Evolutionary conservation across 2,797 vertebrate genomes (phyloP).

Genomic region (Cossypha niveicapilla): DNA sequence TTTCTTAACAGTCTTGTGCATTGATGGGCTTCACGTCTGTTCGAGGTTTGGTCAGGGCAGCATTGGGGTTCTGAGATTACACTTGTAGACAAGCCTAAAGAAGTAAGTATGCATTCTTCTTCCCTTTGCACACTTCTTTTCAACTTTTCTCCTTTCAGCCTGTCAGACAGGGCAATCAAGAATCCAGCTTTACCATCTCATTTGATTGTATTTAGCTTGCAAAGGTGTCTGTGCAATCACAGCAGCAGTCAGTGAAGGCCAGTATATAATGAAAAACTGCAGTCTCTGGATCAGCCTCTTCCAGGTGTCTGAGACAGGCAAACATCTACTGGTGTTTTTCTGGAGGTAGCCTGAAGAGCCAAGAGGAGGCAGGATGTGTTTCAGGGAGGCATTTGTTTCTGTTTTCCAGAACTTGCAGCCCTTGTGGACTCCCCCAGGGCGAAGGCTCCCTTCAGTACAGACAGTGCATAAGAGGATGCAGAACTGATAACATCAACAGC

Average conservation of each 20-base stretch:
- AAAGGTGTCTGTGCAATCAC: neutral
- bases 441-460: neutral
- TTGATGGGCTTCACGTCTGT: neutral
- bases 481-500: neutral
- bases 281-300: neutral
- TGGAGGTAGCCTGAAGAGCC: neutral
- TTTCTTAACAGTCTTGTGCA: neutral
- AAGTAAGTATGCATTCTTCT: neutral
- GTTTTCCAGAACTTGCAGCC: neutral
- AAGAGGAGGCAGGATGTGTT: neutral
- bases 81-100: neutral
- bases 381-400: neutral
- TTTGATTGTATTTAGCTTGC: neutral
- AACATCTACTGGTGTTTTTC: neutral
- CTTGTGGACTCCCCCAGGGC: neutral
- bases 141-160: neutral
- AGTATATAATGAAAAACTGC: neutral
- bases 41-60: neutral
- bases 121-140: neutral
- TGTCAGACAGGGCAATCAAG: neutral
- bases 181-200: neutral
- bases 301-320: neutral
- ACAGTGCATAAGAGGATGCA: neutral
- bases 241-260: neutral
- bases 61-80: neutral